Percentiles rank a stretch among this genome's conserved stretches.
Evolutionary conservation across 1,140 invertebrate genomes (phyloP).

Genomic region (Dinoponera quadriceps): DNA sequence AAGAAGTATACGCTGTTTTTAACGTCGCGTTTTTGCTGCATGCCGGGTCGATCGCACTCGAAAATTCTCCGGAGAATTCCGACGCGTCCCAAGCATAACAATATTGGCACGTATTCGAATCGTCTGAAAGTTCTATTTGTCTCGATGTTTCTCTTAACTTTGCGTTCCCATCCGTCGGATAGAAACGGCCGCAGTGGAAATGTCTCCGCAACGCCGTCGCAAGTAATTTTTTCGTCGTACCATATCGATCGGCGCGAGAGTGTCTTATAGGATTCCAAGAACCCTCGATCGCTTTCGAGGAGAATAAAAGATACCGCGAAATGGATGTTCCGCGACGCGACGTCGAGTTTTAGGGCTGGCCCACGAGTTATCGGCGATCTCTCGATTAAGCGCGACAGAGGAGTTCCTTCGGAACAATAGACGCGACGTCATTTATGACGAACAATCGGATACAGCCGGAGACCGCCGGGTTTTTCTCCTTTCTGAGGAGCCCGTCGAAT

Average conservation of each 20-base stretch:
- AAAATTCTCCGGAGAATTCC: no score
- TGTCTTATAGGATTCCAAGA: conserved; percentile 13
- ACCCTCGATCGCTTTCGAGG: conserved; percentile 19
- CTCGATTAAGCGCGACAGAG: neutral
- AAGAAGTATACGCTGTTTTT: conserved; percentile 20
- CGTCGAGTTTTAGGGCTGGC: neutral
- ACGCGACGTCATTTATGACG: neutral
- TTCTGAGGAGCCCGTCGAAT: neutral
- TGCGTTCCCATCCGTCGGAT: neutral
- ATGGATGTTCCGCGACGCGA: conserved; percentile 18
- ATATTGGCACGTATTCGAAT: no score
- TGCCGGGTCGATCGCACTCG: no score
- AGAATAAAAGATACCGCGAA: conserved; percentile 2
- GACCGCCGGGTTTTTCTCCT: neutral
- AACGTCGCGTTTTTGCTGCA: no score
- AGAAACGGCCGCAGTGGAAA: neutral
- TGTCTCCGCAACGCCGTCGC: neutral
- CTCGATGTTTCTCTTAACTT: no score
- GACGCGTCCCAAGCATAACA: no score
- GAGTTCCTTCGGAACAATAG: neutral
- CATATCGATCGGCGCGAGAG: neutral
- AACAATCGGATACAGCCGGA: neutral
- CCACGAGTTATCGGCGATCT: neutral
- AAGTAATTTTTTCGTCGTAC: neutral
- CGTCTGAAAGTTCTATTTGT: no score